Evolutionary conservation across 2,888 invertebrate genomes (phyloP), one percentile per base, ranked within the genome.

Genomic region (Lasius platythorax): DNA sequence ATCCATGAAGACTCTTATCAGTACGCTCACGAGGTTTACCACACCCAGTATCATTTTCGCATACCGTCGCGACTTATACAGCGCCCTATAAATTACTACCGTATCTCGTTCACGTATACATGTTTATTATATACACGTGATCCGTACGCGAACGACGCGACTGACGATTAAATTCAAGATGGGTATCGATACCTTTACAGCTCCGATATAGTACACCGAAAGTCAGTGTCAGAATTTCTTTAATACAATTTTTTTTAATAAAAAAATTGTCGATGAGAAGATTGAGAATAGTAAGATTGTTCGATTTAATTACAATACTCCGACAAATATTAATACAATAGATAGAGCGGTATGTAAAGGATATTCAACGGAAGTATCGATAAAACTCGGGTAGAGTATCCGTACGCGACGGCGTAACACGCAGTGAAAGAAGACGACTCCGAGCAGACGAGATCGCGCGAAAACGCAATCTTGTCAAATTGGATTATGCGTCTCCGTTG

Each of bases 401-500:
- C 46, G n/a, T 58, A 12, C 5, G 30, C 30, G 56, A 63, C 63
- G 63, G 43, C n/a, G 63, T 30, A 64, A 43, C 15, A 30, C n/a
- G 0, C 15, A 75, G 18, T 37, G 18, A 37, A 53, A 68, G 67
- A n/a, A 23, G 68, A 63, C 40, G 63, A 87, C 66, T 33, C 46
- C 43, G 56, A 40, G 15, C 73, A 15, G 78, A 56, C 23, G 58
- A 53, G 67, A 64, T 70, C 73, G 66, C 76, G 84, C 74, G 68
- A 86, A 85, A 79, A 81, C 58, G 83, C 66, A 30, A 64, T 88
- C 82, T 74, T 67, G 83, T 90, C 90, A 87, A 86, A 90, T 90
- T 89, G 87, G 73, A 90, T 90, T 87, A 87, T 83, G 53, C 53
- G 82, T 87, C 85, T 87, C 87, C 85, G 87, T 84, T 33, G 90